Evolutionary conservation across 2,888 invertebrate genomes (phyloP).

Genomic region (Prenolepis imparis): DNA sequence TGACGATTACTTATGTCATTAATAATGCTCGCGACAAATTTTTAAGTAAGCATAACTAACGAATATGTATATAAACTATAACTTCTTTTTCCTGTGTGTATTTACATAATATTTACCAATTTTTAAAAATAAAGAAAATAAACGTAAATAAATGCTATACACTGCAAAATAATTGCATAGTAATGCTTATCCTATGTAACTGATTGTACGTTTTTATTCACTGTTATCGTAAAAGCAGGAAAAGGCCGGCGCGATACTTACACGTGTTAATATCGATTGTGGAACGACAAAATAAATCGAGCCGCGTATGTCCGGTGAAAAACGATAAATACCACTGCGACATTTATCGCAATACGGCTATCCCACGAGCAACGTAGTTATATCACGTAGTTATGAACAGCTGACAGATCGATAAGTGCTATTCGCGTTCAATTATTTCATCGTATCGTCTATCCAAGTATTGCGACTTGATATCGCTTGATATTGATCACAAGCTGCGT

Average conservation of each 20-base stretch:
- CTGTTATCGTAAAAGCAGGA: conserved; percentile 2
- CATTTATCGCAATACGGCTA: conserved; percentile 50
- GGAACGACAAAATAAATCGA: conserved; percentile 32
- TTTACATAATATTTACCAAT: not conserved
- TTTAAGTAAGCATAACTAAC: not conserved
- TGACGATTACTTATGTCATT: not conserved
- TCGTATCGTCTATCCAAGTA: conserved; percentile 51
- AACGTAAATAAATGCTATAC: not conserved
- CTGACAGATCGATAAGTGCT: conserved; percentile 64
- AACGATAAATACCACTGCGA: conserved; percentile 53
- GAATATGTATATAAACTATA: too few species aligned
- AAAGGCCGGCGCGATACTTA: conserved; percentile 29
- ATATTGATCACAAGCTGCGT: not conserved
- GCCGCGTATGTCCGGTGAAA: conserved; percentile 29
- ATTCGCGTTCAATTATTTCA: conserved; percentile 68
- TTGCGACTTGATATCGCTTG: conserved; percentile 40
- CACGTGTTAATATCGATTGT: conserved; percentile 35
- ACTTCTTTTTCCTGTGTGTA: not conserved
- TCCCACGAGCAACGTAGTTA: conserved; percentile 44
- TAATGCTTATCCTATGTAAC: conserved; percentile 22
- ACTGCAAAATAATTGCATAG: conserved; percentile 18
- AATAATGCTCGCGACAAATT: conserved; percentile 12
- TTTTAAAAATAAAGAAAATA: not conserved
- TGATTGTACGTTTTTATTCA: conserved; percentile 26
- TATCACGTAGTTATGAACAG: conserved; percentile 56